Base-by-base conservation (phyloP, 2,797 vertebrate genomes). In the Syndactyla subalaris region DNA sequence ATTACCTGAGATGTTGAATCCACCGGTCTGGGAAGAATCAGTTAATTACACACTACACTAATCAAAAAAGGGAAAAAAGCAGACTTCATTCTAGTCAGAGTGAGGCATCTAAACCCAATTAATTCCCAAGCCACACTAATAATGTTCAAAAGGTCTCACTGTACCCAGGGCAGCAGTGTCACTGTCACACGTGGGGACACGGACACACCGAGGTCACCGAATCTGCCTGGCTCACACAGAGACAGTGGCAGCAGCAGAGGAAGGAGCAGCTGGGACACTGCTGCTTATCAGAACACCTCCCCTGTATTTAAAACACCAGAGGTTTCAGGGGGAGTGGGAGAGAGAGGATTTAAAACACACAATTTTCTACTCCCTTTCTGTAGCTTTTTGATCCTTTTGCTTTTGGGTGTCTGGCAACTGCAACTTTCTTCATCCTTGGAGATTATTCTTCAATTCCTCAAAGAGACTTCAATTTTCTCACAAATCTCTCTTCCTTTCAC, bases 401-500 rank as follows among this genome's bases (percentile, higher is more conserved):
- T 94, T 89, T 48, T 22, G 82, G 89, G 83, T 95, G 83, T 95
- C 96, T 89, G 73, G 90, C 88, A 96, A 93, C 90, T 7, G 48
- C 94, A 86, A 78, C 71, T 96, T 96, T 62, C 85, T 95, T 96
- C 91, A 91, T 96, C 96, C 91, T 93, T 34, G 38, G 92, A 92
- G 96, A 97, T 97, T 96, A 97, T 93, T 83, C 57, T 75, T 95
- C 91, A 89, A 7, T 95, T 96, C 97, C 97, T 96, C 85, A 96
- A 83, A 95, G 93, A 95, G 88, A 80, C 93, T 97, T 94, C 94
- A 96, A 91, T 98, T 97, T 97, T 85, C 93, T 96, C 87, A 79
- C 88, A 97, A 95, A 98, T 97, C 96, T 97, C 93, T 92, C 81
- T 90, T 96, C 89, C 94, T 97, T 97, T 97, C 92, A 94, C 88